Percentiles rank a stretch among this genome's conserved stretches.
Conservation (phyloP, 2,888 invertebrate species). For the Coremacera marginata region DNA sequence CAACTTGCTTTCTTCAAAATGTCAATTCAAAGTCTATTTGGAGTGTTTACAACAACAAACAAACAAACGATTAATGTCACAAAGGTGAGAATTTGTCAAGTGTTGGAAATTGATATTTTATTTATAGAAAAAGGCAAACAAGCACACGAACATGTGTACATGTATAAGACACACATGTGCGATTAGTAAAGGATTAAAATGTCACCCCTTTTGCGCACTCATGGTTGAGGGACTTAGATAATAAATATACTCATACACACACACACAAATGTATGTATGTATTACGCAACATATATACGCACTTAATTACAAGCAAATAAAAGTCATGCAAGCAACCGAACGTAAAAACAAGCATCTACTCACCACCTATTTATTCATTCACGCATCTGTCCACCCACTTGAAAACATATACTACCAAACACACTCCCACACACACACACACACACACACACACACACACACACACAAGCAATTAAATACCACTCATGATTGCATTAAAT, state of each 20-base stretch:
- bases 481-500: slow-evolving; percentile 1
- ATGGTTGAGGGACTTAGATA: slow-evolving; percentile 49
- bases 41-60: slow-evolving; percentile 5
- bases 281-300: slow-evolving; percentile 38
- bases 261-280: slow-evolving; percentile 20
- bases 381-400: slow-evolving; percentile 35
- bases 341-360: slow-evolving; percentile 43
- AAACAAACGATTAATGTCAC: slow-evolving; percentile 32
- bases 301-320: slow-evolving; percentile 63
- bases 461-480: slow-evolving; percentile 19
- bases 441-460: slow-evolving; percentile 10
- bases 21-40: neutral
- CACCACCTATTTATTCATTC: slow-evolving; percentile 21
- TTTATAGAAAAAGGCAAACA: neutral
- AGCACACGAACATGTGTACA: slow-evolving; percentile 25
- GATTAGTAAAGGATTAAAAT: slow-evolving; percentile 65
- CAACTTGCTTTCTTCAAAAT: neutral
- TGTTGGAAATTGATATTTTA: slow-evolving; percentile 32
- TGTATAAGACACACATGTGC: slow-evolving; percentile 49
- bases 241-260: slow-evolving; percentile 46
- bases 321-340: slow-evolving; percentile 61
- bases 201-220: slow-evolving; percentile 59
- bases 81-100: slow-evolving; percentile 36
- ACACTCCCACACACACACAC: slow-evolving; percentile 10
- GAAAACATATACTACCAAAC: neutral